Evolutionary conservation across 2,888 invertebrate genomes (phyloP).

Genomic region (Allolobophora icterica): DNA sequence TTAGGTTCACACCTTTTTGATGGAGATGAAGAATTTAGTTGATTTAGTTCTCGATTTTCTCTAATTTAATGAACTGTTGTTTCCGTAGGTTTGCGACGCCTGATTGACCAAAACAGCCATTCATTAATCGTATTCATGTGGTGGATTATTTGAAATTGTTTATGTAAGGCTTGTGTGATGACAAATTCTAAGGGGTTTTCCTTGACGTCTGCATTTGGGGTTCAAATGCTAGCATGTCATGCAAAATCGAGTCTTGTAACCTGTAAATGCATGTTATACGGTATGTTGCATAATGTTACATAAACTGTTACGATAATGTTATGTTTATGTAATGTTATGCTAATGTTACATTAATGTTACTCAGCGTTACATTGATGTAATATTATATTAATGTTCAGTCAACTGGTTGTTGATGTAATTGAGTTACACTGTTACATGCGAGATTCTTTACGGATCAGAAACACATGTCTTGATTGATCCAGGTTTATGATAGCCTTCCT

Average conservation of each 20-base stretch:
- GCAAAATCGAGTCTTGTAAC: not conserved
- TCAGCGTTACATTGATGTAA: too few species aligned
- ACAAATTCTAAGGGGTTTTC: not conserved
- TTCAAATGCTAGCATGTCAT: not conserved
- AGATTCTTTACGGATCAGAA: not conserved
- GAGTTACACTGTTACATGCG: not conserved
- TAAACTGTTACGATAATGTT: too few species aligned
- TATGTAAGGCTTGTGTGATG: not conserved
- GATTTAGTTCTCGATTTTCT: not conserved
- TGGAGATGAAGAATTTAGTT: not conserved
- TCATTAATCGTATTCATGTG: too few species aligned
- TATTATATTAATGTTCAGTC: not conserved
- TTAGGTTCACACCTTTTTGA: not conserved
- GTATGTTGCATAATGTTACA: too few species aligned
- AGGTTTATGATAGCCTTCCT: slow-evolving; percentile 22
- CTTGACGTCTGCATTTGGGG: not conserved
- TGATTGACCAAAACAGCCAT: too few species aligned
- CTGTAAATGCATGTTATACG: not conserved
- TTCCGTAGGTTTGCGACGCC: too few species aligned
- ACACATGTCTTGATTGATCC: not conserved
- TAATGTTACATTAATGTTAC: too few species aligned
- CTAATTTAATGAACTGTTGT: not conserved
- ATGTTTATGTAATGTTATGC: too few species aligned
- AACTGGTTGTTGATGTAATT: not conserved
- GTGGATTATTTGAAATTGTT: not conserved